Base-by-base conservation (phyloP, 2,888 invertebrate genomes). In the Rotaria magnacalcarata region DNA sequence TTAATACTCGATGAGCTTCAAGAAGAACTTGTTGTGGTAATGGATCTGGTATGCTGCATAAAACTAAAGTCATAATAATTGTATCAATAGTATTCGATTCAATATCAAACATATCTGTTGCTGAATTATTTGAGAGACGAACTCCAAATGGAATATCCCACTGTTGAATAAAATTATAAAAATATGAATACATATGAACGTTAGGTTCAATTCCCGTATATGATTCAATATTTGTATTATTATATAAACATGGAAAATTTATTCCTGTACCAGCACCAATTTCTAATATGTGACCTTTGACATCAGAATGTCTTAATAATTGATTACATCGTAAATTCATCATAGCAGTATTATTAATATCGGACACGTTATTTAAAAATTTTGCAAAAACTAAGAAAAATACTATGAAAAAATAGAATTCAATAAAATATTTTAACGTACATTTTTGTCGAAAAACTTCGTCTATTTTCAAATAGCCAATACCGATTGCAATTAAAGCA, bases 181-280 rank as follows among this genome's bases (percentile, higher is more conserved):
- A 16, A 75, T 75, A 75, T 7, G 34, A 19, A 75, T 75, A 7
- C 41, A 41, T 75, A 3, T 75, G 21, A 19, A 75, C 16, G 41
- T 75, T 75, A 16, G 74, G 74, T 75, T 75, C 74, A 24, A 75
- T 8, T 6, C 74, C 74, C 7, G 21, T 43, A 41, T 75, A 75
- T 34, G 34, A 34, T 21, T 34, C 1, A 75, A 75, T 75, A 75
- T 75, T 34, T 41, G 74, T 75, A 41, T 75, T 75, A 24, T 75
- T 75, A 75, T 75, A 41, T 75, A 75, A 19, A 75, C 74, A 75
- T 43, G 41, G 16, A 75, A 75, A 41, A 75, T 75, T 75, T 16
- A 75, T 75, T 41, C 74, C 74, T 41, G 74, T 75, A 21, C 74
- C 74, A 4, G 34, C 1, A 24, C 74, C 74, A 34, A 75, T 75